Percentiles rank a stretch among this genome's conserved stretches.
phyloP scores from a whole-genome alignment of 2,888 invertebrate genomes.

The Coecobrya sp. region DNA sequence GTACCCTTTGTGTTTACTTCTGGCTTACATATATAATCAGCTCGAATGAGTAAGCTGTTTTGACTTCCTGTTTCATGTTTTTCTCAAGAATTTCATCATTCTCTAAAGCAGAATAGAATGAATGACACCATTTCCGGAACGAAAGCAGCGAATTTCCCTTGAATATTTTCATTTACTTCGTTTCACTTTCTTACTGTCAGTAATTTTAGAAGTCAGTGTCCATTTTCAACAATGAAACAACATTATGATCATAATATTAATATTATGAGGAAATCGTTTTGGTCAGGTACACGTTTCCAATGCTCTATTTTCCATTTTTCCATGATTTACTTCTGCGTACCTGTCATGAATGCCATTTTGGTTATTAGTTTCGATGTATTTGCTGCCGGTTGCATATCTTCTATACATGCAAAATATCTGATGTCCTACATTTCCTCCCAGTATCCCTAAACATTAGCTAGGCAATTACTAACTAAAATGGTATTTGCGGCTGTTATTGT shows the following conservation, averaged over 20 bases:
- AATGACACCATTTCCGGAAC: conserved; percentile 70
- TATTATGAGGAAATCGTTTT: background rate
- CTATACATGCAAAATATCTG: background rate
- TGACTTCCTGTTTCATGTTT: background rate
- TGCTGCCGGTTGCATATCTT: background rate
- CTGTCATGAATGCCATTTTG: background rate
- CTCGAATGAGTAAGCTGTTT: background rate
- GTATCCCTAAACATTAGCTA: too few species aligned
- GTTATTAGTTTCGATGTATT: background rate
- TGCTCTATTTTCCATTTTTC: background rate
- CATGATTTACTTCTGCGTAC: background rate
- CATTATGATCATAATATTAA: background rate
- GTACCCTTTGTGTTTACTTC: too few species aligned
- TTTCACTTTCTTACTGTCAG: background rate
- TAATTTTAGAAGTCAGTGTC: background rate
- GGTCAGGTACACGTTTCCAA: background rate
- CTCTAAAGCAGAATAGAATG: conserved; percentile 41
- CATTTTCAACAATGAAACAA: background rate
- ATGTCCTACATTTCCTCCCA: too few species aligned
- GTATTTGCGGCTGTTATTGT: too few species aligned
- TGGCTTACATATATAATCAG: background rate
- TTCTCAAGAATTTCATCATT: background rate
- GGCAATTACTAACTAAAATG: too few species aligned
- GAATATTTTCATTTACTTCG: background rate
- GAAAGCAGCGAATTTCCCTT: conserved; percentile 42